Base-by-base conservation (phyloP, 1,140 invertebrate genomes). In the Papilio xuthus region DNA sequence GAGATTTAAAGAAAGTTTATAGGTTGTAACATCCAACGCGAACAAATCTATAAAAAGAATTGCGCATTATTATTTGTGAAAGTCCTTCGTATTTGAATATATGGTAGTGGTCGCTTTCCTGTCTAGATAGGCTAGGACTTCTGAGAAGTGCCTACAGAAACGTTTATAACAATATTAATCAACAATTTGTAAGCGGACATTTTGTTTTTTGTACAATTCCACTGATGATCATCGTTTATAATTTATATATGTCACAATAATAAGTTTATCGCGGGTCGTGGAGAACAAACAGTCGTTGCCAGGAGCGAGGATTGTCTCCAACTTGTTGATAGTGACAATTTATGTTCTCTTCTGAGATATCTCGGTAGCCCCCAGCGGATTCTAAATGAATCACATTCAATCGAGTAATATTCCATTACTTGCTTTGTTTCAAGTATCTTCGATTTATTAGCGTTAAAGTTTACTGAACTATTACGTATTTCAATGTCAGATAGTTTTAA, bases 191-290 rank as follows among this genome's bases (percentile, higher is more conserved):
- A 50, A 77, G 63, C 41, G 69, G 71, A 50, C 81, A 80, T 80
- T 74, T 80, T 60, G 81, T 81, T 82, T 83, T 60, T 83, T 85
- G 91, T 92, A 91, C 85, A 92, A 92, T 93, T 93, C 91, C 91
- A 92, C 88, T 83, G 83, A 41, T 41, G 23, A 47, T 23, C 32
- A 76, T 69, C 80, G 82, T 80, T 81, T 78, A 80, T 85, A 88
- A 91, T 91, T 92, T 89, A n/a, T n/a, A n/a, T 89, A 91, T 92
- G 90, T 90, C 90, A 90, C 86, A 90, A 89, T 86, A 90, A 90
- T 89, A 91, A 88, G 85, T 87, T 92, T 92, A 92, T 92, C 91
- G 81, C 42, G 80, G 88, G 90, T 88, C 90, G 87, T 79, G 74
- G 78, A 78, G 80, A 86, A 85, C 87, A 91, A 92, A 91, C 89